Percentiles rank a stretch among this genome's conserved stretches.
Evolutionary conservation across 2,113 vertebrate species (phyloP).

Genomic region (Neotragus moschatus): DNA sequence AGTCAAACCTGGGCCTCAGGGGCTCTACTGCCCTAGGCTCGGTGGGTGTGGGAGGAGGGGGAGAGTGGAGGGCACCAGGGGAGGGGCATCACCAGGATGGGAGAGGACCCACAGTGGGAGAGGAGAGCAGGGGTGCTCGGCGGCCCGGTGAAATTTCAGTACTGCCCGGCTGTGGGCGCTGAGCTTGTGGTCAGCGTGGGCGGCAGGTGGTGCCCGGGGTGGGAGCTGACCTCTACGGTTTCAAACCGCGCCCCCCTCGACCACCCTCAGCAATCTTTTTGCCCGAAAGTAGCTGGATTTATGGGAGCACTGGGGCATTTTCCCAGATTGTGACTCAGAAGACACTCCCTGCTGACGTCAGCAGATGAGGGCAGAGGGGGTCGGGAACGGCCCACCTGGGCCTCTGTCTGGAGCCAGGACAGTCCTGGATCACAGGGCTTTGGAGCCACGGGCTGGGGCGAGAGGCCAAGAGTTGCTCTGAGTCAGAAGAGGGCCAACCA

Average conservation of each 20-base stretch:
- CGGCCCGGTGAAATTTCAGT: background rate
- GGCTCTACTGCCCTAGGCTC: background rate
- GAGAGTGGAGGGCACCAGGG: background rate
- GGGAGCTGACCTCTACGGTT: background rate
- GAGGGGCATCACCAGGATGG: background rate
- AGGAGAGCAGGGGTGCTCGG: background rate
- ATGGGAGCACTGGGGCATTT: background rate
- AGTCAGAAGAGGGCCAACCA: background rate
- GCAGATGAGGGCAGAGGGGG: background rate
- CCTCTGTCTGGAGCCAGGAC: background rate
- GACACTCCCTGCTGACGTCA: background rate
- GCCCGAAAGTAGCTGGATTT: conserved; percentile 3
- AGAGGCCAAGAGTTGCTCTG: background rate
- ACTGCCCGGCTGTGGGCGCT: background rate
- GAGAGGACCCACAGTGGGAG: background rate
- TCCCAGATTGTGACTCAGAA: background rate
- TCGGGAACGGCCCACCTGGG: background rate
- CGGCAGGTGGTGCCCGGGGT: background rate
- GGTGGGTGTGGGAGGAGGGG: background rate
- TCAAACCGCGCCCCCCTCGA: background rate
- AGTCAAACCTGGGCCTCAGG: background rate
- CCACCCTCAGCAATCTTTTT: background rate
- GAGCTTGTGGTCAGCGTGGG: background rate
- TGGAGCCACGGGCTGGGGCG: background rate
- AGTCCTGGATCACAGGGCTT: background rate